Percentiles rank a stretch among this genome's conserved stretches.
Conservation (phyloP, 1,140 invertebrate species). For the Aphelenchoides fujianensis region DNA sequence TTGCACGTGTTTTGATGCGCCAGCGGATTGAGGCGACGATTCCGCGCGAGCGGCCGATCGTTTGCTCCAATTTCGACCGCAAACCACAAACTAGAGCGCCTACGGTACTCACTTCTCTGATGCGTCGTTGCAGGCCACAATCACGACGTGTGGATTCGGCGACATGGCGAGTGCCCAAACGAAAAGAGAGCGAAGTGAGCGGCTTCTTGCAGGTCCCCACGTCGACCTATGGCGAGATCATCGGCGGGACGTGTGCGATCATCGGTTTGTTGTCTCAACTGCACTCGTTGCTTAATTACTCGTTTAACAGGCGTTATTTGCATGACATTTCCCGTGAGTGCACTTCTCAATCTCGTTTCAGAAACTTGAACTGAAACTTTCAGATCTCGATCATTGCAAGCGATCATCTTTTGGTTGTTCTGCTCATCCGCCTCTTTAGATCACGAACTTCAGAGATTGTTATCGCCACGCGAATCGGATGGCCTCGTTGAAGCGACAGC, state of each 20-base stretch:
- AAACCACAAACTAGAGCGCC: too few relatives aligned
- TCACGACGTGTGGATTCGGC: constrained; percentile 73
- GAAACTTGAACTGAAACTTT: neutral
- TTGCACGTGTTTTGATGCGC: too few relatives aligned
- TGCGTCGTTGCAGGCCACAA: constrained; percentile 68
- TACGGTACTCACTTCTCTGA: too few relatives aligned
- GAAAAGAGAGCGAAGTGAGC: too few relatives aligned
- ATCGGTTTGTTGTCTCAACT: too few relatives aligned
- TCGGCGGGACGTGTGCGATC: constrained; percentile 79
- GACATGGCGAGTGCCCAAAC: too few relatives aligned
- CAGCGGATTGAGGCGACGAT: too few relatives aligned
- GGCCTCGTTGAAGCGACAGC: neutral
- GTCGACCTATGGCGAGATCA: constrained; percentile 74
- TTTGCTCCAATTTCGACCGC: too few relatives aligned
- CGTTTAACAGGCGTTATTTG: constrained; percentile 84
- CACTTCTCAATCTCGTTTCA: neutral
- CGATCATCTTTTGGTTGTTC: constrained; percentile 3
- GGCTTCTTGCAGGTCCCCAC: too few relatives aligned
- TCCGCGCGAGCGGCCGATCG: too few relatives aligned
- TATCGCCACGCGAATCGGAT: constrained; percentile 9
- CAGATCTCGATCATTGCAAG: constrained; percentile 4
- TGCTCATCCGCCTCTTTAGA: neutral
- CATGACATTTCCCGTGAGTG: constrained; percentile 74
- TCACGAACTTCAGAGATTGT: constrained; percentile 11
- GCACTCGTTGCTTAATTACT: too few relatives aligned